Base-by-base conservation (phyloP, 2,797 vertebrate genomes). In the Pygocentrus nattereri region DNA sequence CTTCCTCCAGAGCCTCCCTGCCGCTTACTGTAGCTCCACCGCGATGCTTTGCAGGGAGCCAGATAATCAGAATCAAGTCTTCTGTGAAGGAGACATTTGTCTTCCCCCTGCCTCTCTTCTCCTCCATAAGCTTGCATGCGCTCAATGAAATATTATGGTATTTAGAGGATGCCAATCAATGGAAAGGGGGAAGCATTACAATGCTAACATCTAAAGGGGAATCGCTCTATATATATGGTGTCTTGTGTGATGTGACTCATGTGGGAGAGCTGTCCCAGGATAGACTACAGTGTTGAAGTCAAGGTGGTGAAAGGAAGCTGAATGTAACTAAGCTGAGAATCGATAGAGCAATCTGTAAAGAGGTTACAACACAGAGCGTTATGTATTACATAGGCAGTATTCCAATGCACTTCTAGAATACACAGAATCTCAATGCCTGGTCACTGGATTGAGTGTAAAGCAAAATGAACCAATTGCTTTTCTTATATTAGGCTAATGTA, bases 61-160 rank as follows among this genome's bases (percentile, higher is more conserved):
- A 93, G 87, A 93, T 94, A 93, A 95, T 94, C 91, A 93, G 91
- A 90, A 95, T 90, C 88, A 88, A 93, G 92, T 92, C 90, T 92
- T 90, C 93, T 93, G 92, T 96, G 95, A 97, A 96, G 93, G 94
- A 92, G 93, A 94, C 91, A 93, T 91, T 93, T 91, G 89, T 90
- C 91, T 41, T 91, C 84, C 85, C 89, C 91, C 90, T 85, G 89
- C 85, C 86, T 84, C 84, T 59, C 3, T 50, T 90, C 84, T 92
- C 90, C 74, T 84, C 82, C 88, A 91, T 82, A 83, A 93, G 81
- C 73, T 65, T 82, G 61, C 78, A 79, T 72, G 64, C 87, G 85
- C 86, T 82, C 87, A 81, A 34, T 82, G 81, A 91, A 90, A 89
- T 88, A 84, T 85, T 74, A 82, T 76, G 83, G 76, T 80, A 73